Percentiles rank a stretch among this genome's conserved stretches.
phyloP scores from a whole-genome alignment of 2,797 vertebrate genomes.

The Typhlichthys subterraneus region DNA sequence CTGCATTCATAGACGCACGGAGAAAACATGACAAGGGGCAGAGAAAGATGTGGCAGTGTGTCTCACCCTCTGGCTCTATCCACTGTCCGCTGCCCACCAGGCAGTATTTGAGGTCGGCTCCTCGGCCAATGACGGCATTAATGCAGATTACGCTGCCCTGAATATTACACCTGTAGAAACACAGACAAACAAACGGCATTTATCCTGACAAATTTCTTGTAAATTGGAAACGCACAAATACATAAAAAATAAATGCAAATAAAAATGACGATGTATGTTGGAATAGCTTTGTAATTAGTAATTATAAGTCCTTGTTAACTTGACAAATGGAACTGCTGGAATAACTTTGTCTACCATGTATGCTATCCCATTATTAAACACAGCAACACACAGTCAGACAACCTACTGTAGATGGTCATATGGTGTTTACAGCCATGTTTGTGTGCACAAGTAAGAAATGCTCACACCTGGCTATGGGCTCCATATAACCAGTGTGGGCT shows the following conservation, averaged over 20 bases:
- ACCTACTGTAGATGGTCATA: background rate
- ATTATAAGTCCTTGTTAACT: no score
- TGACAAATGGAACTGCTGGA: conserved; percentile 31
- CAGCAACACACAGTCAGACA: background rate
- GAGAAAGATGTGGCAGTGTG: background rate
- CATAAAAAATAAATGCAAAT: background rate
- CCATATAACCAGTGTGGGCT: conserved; percentile 33
- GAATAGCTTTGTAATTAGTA: no score
- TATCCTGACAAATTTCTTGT: background rate
- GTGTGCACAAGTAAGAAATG: conserved; percentile 18
- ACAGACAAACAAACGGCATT: background rate
- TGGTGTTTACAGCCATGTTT: background rate
- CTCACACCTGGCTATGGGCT: conserved; percentile 46
- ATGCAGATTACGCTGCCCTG: conserved; percentile 94
- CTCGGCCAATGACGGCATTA: conserved; percentile 87
- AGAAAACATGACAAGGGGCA: background rate
- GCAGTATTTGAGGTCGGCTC: conserved; percentile 93
- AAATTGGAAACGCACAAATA: conserved; percentile 2
- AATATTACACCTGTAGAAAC: conserved; percentile 85
- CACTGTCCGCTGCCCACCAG: conserved; percentile 88
- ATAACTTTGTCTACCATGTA: conserved; percentile 22
- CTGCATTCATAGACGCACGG: no score
- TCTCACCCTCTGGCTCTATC: conserved; percentile 83
- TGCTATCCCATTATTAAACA: background rate
- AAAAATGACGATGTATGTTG: no score